Base-by-base conservation (phyloP, 2,888 invertebrate species). In the Dicranocentrus wangi region DNA sequence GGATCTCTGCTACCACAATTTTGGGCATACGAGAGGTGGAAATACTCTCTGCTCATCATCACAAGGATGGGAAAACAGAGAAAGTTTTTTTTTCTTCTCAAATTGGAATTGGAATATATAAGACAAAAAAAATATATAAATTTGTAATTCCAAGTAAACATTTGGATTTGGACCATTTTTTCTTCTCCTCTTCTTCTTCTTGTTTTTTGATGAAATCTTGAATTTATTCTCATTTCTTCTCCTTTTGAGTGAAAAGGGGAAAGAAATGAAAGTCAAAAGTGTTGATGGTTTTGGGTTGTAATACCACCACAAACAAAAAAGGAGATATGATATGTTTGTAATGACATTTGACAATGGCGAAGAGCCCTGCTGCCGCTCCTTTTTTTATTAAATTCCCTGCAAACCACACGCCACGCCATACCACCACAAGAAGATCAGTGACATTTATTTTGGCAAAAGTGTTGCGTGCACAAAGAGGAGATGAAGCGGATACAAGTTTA, bases 381-480 rank as follows among this genome's bases (percentile, higher is more conserved):
- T 58, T 23, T 60, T 47, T 28, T 13, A 23, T 71, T 47, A 47
- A 43, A n/a, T 71, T 60, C 47, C 25, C 23, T 55, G 21, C 28
- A n/a, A 3, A 5, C 5, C 5, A 5, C 47, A n/a, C 47, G 15
- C 32, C 32, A 32, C 32, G n/a, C n/a, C n/a, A 8, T 39, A 13
- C 32, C 13, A 58, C 43, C 43, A 70, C 70, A n/a, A n/a, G n/a
- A 71, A 61, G 47, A 71, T 25, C 61, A 71, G 61, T 71, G 71
- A 71, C 71, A 71, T 71, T 70, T 70, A 58, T n/a, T 32, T 32
- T 32, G 10, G 32, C 32, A 32, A 32, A 10, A n/a, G n/a, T n/a
- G n/a, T n/a, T n/a, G n/a, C n/a, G n/a, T n/a, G n/a, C n/a, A n/a
- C n/a, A n/a, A n/a, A n/a, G n/a, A n/a, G n/a, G n/a, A n/a, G n/a